Percentiles rank a stretch among this genome's conserved stretches.
These are phyloP conservation scores for Lasius platythorax DNA, from an alignment of 2,888 invertebrate genomes.

Conservation along the genomic window DNA sequence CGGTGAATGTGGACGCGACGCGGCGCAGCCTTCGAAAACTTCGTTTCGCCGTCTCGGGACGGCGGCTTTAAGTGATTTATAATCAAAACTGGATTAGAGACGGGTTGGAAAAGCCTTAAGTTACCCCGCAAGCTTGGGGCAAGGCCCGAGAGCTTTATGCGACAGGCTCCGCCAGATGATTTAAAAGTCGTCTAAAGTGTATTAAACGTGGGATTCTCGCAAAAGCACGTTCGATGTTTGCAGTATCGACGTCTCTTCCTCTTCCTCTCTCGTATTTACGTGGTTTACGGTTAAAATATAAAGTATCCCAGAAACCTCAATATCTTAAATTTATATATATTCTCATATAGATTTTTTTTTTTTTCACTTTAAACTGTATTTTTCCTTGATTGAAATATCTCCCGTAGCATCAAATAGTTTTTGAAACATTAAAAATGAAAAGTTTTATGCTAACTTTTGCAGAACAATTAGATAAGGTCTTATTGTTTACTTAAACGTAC, in stretches of 20 bases:
- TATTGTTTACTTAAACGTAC: neutral
- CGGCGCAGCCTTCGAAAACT: constrained; percentile 71
- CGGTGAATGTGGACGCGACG: constrained; percentile 66
- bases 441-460: neutral
- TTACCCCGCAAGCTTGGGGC: constrained; percentile 61
- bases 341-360: neutral
- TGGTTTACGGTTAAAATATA: constrained; percentile 11
- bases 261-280: neutral
- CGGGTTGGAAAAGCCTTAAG: constrained; percentile 74
- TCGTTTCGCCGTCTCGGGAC: constrained; percentile 72
- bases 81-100: constrained; percentile 76
- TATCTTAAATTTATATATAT: neutral
- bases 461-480: neutral
- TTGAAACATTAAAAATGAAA: neutral
- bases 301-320: neutral
- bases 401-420: neutral
- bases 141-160: constrained; percentile 54
- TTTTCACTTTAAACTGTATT: neutral
- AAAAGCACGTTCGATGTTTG: constrained; percentile 58
- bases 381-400: neutral
- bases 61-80: constrained; percentile 77
- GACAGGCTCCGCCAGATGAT: constrained; percentile 60
- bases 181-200: constrained; percentile 70
- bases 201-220: constrained; percentile 60
- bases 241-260: neutral